phyloP scores from a whole-genome alignment of 2,888 invertebrate genomes.

The Arctia plantaginis region DNA sequence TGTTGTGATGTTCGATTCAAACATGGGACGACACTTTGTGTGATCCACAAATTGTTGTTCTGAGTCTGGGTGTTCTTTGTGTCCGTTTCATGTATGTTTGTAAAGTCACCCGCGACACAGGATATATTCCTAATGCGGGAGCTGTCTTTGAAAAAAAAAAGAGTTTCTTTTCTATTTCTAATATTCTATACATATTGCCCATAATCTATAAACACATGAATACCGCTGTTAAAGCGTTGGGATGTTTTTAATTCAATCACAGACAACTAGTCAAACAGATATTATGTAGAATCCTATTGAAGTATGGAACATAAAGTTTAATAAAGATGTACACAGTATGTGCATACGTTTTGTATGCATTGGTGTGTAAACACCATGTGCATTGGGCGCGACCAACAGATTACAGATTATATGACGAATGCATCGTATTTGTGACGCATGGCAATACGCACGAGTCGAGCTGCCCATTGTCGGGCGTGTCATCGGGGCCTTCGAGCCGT shows the following conservation, averaged over 20 bases:
- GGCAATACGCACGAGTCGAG: conserved; percentile 28
- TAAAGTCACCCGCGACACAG: too few species aligned
- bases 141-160: too few species aligned
- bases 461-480: conserved; percentile 36
- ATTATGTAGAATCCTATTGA: background rate
- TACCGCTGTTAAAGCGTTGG: background rate
- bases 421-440: conserved; percentile 46
- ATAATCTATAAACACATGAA: background rate
- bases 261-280: background rate
- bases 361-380: conserved; percentile 7
- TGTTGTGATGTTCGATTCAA: too few species aligned
- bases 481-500: conserved; percentile 12
- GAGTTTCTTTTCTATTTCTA: background rate
- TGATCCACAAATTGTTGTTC: too few species aligned
- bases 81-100: too few species aligned
- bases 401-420: conserved; percentile 47
- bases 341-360: conserved; percentile 4
- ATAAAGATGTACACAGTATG: background rate
- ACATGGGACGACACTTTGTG: too few species aligned
- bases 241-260: background rate
- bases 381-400: conserved; percentile 31
- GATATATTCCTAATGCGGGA: too few species aligned
- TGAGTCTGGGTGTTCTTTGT: too few species aligned
- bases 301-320: background rate
- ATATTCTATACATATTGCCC: background rate